These are phyloP conservation scores for Galerucella pusilla DNA, from an alignment of 2,888 invertebrate genomes.

Conservation along the genomic window DNA sequence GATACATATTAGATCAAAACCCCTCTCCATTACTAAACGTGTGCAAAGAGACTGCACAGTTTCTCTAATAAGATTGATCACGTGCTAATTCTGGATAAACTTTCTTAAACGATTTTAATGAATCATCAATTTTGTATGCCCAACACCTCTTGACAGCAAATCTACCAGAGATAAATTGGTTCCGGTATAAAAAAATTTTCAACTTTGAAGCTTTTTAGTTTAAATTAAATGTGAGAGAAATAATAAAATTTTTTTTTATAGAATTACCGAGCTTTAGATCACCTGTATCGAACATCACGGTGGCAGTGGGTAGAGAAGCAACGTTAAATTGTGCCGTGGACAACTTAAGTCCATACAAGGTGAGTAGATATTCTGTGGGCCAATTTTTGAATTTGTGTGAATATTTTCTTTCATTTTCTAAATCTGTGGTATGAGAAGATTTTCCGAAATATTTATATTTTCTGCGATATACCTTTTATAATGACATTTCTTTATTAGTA, in stretches of 20 bases:
- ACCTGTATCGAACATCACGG: slow-evolving; percentile 85
- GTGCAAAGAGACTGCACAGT: neutral
- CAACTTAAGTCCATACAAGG: slow-evolving; percentile 86
- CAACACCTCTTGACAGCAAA: neutral
- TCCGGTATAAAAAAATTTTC: no score
- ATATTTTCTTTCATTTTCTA: no score
- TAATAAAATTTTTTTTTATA: slow-evolving; percentile 62
- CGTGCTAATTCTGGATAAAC: neutral
- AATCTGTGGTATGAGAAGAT: no score
- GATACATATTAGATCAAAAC: no score
- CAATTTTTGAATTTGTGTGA: no score
- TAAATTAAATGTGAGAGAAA: neutral
- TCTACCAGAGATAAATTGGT: neutral
- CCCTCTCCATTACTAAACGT: neutral
- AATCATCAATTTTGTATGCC: slow-evolving; percentile 1
- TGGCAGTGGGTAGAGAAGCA: slow-evolving; percentile 86
- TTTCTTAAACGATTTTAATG: neutral
- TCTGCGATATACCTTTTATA: no score
- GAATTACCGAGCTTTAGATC: slow-evolving; percentile 85
- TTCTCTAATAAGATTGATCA: neutral
- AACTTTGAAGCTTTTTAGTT: no score
- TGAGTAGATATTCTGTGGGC: slow-evolving; percentile 58
- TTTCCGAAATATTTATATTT: no score
- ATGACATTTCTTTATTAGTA: no score
- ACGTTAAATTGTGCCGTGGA: slow-evolving; percentile 84